Percentiles rank a stretch among this genome's conserved stretches.
These are phyloP conservation scores for Azemiops feae DNA, from an alignment of 2,113 vertebrate genomes.

Conservation along the genomic window DNA sequence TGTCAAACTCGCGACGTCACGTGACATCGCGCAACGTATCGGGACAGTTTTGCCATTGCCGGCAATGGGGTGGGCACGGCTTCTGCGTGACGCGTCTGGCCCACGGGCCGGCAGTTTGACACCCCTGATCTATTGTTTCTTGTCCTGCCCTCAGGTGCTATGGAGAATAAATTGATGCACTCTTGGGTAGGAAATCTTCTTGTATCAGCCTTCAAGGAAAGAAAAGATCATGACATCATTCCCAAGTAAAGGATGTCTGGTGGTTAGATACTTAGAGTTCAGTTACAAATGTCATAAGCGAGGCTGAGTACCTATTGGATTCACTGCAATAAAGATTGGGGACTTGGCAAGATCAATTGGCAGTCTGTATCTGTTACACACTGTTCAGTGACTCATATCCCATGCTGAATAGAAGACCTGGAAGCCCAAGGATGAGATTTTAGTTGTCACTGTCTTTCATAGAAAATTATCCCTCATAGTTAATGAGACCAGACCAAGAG, in stretches of 20 bases:
- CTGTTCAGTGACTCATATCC: background rate
- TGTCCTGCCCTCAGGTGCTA: background rate
- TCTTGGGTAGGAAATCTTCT: too few species aligned
- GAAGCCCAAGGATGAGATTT: background rate
- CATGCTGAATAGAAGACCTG: background rate
- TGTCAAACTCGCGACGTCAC: too few species aligned
- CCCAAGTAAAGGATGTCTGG: background rate
- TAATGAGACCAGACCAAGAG: background rate
- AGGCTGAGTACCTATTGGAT: background rate
- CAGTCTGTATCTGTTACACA: background rate
- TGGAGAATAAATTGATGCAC: background rate
- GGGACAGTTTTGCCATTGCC: too few species aligned
- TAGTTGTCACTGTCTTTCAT: background rate
- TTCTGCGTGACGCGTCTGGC: too few species aligned
- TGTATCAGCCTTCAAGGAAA: background rate
- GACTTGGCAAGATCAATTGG: background rate
- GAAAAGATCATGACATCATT: background rate
- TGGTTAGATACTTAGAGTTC: background rate
- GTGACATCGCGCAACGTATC: too few species aligned
- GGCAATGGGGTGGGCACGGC: too few species aligned
- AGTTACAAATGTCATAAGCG: background rate
- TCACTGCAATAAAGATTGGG: background rate
- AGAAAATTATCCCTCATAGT: background rate
- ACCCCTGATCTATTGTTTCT: background rate
- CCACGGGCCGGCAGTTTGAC: too few species aligned